Base-by-base conservation (phyloP, 2,888 invertebrate genomes). In the Chrysopilus asiliformis region DNA sequence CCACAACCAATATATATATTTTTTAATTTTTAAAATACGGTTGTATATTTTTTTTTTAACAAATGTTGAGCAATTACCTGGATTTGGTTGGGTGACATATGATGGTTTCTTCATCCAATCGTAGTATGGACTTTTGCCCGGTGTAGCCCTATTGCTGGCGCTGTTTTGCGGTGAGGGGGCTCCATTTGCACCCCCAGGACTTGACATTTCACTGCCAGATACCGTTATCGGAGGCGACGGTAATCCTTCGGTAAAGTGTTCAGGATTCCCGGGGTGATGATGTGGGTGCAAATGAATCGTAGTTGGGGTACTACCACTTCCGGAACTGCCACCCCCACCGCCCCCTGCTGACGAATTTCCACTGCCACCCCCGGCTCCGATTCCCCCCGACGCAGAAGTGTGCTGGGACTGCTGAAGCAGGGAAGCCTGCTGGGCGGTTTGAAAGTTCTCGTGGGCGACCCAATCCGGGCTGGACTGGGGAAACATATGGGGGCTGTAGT, bases 101-200 rank as follows among this genome's bases (percentile, higher is more conserved):
- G 83, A 76, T 1, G 82, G 79, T 59, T 85, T 87, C 62, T 84
- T 89, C 78, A 91, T 89, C 90, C 90, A 91, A 51, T 86, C 87
- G 58, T 76, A 90, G 57, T 76, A 89, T 1, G 86, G 85, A 46
- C 83, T 82, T 28, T 85, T 73, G 14, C 77, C 74, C 18, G 81
- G 79, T 25, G 76, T 71, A 29, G 84, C 78, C 51, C 81, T 68
- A 47, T 50, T 68, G 56, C 72, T 49, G 29, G 38, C 51, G 51
- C 14, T 64, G 58, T 52, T 53, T 55, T 51, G 50, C 7, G 63
- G 60, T 43, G 62, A 59, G 25, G 60, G 53, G 32, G 60, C 51
- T 3, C 61, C 50, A 14, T 53, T 51, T 17, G 58, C 56, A 36
- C 64, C 56, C 47, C 70, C 70, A 1, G 75, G 73, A 47, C 73